Evolutionary conservation across 2,113 vertebrate genomes (phyloP).

Genomic region (Hypanus sabinus): DNA sequence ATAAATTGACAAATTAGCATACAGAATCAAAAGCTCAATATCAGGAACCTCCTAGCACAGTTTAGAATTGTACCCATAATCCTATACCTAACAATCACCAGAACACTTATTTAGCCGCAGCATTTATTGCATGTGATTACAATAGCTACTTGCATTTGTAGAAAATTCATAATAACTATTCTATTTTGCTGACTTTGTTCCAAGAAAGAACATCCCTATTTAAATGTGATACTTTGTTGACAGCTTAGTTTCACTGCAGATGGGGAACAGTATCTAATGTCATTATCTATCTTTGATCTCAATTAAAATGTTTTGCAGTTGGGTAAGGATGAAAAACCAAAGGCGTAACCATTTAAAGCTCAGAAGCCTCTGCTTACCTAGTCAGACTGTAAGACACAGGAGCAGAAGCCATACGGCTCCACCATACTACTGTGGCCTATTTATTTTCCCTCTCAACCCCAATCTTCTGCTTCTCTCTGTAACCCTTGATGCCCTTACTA

Average conservation of each 20-base stretch:
- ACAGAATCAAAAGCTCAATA: neutral
- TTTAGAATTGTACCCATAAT: neutral
- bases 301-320: neutral
- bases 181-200: neutral
- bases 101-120: neutral
- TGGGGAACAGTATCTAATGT: neutral
- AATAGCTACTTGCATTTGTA: neutral
- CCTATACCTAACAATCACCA: neutral
- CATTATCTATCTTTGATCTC: neutral
- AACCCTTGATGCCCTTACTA: too few relatives aligned
- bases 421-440: too few relatives aligned
- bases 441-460: too few relatives aligned
- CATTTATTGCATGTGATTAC: neutral
- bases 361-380: neutral
- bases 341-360: neutral
- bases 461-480: too few relatives aligned
- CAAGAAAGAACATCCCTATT: neutral
- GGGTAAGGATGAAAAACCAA: too few relatives aligned
- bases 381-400: too few relatives aligned
- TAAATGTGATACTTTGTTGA: neutral
- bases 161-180: neutral
- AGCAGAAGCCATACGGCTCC: too few relatives aligned
- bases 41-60: neutral
- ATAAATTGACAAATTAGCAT: slow-evolving; percentile 4
- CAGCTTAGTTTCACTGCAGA: neutral